Evolutionary conservation across 2,888 invertebrate species (phyloP), one percentile per base, ranked within the genome.

Genomic region (Druceiella hillmani): DNA sequence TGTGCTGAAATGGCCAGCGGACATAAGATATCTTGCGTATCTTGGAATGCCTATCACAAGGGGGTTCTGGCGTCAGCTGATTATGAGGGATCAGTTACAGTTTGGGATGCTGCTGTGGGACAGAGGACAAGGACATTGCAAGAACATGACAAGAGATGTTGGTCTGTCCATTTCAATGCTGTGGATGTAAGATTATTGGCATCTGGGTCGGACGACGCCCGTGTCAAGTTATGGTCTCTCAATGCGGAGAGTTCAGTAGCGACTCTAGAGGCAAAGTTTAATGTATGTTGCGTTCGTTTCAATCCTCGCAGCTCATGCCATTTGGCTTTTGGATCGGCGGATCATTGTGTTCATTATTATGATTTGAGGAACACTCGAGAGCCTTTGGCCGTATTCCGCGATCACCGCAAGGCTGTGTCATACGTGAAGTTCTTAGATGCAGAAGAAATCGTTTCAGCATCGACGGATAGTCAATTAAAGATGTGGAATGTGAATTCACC

Each of bases 321-420:
- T 59, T 73, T 95, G 41, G 92, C 93, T 2, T 94, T 93, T 66
- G 94, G 94, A 9, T 91, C 91, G n/a, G 94, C 95, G 14, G 94
- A 95, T 68, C 94, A 94, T 63, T 91, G 90, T 69, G 92, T 95
- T 35, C 92, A 95, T 63, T 93, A 94, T 59, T 95, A 93, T 63
- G 95, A 95, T 68, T 73, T 95, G 48, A 74, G 94, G 22, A 83
- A 89, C 49, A 82, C 87, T 55, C 79, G 85, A 40, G 81, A 84
- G 46, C 83, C 93, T 1, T 71, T 93, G 11, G 79, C 81, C 39
- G 76, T 92, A 7, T 88, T 94, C 58, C 81, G 84, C 52, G 92
- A 93, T 20, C 94, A 95, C 59, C 78, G 86, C 44, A 94, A 94
- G 61, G 93, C 94, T 1, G 94, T 94, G 1, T 93, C 92, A 1